A percentile compares a stretch with the other conserved stretches of the same genome.
Conservation (phyloP, 2,113 vertebrate genomes). For the Elanoides forficatus region DNA sequence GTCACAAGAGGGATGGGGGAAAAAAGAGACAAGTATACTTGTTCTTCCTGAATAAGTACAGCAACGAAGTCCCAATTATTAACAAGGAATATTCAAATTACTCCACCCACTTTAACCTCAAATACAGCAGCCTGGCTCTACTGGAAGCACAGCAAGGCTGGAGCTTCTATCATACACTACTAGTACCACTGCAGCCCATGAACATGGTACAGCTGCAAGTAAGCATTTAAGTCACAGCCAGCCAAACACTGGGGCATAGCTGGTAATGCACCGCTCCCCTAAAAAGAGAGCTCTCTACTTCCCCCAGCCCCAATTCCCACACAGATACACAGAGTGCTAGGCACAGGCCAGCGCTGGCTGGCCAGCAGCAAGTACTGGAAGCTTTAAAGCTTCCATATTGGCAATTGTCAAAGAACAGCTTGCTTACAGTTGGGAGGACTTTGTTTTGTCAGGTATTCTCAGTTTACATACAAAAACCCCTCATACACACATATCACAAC, state of each 20-base stretch:
- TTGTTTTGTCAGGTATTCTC: background rate
- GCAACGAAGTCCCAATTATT: background rate
- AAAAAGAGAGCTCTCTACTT: background rate
- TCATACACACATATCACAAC: background rate
- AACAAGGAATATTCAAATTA: constrained; percentile 40
- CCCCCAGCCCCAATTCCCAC: background rate
- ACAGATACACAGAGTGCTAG: background rate
- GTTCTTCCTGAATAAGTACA: constrained; percentile 58
- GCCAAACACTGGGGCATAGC: background rate
- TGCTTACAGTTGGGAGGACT: background rate
- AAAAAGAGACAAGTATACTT: constrained; percentile 52
- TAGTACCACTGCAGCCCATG: rapidly evolving
- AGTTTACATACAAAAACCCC: background rate
- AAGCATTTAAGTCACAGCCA: background rate
- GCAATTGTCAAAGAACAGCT: background rate
- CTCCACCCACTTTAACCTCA: constrained; percentile 40
- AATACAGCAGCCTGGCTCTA: background rate
- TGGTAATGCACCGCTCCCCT: rapidly evolving
- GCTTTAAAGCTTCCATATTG: background rate
- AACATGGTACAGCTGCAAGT: background rate
- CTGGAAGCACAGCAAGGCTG: background rate
- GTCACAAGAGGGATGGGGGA: constrained; percentile 62
- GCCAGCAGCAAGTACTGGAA: background rate
- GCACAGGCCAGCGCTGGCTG: background rate
- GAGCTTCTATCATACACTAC: rapidly evolving